These are phyloP conservation scores for Oophaga sylvatica DNA, from an alignment of 2,797 vertebrate species.

Conservation along the genomic window DNA sequence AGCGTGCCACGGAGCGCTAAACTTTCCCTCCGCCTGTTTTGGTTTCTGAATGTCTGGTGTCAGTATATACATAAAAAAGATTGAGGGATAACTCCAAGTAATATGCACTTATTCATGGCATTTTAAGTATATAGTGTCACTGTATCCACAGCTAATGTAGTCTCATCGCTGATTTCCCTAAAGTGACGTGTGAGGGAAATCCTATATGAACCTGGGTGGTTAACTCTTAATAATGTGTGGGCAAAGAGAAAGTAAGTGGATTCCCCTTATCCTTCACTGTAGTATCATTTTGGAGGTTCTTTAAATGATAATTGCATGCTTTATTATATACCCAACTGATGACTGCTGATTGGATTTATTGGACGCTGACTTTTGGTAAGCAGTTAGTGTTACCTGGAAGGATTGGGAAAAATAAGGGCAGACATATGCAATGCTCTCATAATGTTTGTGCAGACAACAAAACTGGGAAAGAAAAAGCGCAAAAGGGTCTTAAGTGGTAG, in stretches of 20 bases:
- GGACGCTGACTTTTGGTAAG: no score
- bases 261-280: not conserved
- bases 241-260: not conserved
- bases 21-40: not conserved
- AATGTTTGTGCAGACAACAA: no score
- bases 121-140: not conserved
- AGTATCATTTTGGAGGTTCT: not conserved
- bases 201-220: not conserved
- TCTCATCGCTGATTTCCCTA: no score
- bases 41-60: not conserved
- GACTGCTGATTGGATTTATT: no score
- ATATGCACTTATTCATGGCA: not conserved
- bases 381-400: no score
- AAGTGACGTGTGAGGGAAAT: not conserved
- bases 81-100: not conserved
- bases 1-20: constrained; percentile 2
- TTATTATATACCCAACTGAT: no score
- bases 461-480: no score
- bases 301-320: no score
- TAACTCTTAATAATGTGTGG: not conserved
- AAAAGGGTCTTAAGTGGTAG: no score
- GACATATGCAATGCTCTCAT: no score
- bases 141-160: no score
- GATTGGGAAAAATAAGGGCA: no score
- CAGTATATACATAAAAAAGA: not conserved